Evolutionary conservation across 2,113 vertebrate species (phyloP).

Genomic region (Zosterops borbonicus): DNA sequence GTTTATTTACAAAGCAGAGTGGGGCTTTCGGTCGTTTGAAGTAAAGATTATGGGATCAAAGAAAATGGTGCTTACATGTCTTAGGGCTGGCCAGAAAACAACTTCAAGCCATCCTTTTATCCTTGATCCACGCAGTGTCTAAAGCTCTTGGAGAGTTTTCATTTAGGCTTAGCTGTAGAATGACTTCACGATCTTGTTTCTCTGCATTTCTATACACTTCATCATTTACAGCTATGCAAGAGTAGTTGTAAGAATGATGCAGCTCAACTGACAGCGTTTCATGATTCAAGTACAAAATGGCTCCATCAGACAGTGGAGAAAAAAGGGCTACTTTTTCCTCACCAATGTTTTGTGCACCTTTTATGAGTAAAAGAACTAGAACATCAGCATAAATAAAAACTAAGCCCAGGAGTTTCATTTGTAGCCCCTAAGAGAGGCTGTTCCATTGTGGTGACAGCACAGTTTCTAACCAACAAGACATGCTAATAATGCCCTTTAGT

Average conservation of each 20-base stretch:
- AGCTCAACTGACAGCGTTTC: not conserved
- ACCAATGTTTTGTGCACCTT: not conserved
- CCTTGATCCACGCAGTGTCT: not conserved
- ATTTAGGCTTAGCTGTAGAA: not conserved
- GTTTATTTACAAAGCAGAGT: not conserved
- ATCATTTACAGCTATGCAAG: not conserved
- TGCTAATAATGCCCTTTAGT: not conserved
- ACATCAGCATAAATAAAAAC: not conserved
- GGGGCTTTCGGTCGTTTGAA: not conserved
- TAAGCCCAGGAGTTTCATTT: not conserved
- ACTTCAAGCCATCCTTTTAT: not conserved
- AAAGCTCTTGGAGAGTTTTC: not conserved
- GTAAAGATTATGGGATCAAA: not conserved
- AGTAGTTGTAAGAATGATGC: not conserved
- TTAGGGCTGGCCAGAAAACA: not conserved
- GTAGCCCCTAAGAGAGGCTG: not conserved
- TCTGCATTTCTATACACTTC: not conserved
- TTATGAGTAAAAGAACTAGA: not conserved
- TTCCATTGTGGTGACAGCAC: not conserved
- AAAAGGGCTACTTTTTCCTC: not conserved
- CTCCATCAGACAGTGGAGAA: not conserved
- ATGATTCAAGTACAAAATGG: not conserved
- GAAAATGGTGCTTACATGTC: not conserved
- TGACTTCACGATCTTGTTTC: not conserved
- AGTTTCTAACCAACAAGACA: not conserved